Evolutionary conservation across 1,140 invertebrate genomes (phyloP).

Genomic region (Lasioglossum albipes): DNA sequence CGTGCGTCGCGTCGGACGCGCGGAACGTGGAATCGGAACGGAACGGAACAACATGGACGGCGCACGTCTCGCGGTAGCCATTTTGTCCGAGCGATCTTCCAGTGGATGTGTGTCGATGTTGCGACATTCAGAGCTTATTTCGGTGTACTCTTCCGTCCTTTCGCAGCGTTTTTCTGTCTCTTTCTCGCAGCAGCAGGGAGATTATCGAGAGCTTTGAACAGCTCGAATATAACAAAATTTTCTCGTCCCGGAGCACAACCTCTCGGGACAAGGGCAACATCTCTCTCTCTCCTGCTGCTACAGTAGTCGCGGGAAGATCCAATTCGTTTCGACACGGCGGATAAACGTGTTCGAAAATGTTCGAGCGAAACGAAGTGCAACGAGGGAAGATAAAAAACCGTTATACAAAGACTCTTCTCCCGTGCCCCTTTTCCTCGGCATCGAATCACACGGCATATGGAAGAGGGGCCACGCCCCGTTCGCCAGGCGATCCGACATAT

Average conservation of each 20-base stretch:
- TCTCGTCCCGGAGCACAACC: neutral
- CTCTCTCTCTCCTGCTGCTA: slow-evolving; percentile 4
- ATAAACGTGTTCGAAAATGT: neutral
- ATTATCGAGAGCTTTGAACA: neutral
- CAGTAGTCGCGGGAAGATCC: slow-evolving; percentile 4
- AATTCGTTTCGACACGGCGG: slow-evolving; percentile 5
- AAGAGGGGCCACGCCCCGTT: slow-evolving; percentile 46
- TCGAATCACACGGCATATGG: slow-evolving; percentile 49
- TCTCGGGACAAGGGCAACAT: neutral
- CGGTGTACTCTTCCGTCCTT: slow-evolving; percentile 8
- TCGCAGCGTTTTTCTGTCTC: slow-evolving; percentile 19
- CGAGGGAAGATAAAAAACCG: slow-evolving; percentile 7
- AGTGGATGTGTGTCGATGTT: slow-evolving; percentile 34
- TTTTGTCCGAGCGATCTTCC: slow-evolving; percentile 56
- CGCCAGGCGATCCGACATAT: slow-evolving; percentile 12
- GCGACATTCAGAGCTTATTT: slow-evolving; percentile 20
- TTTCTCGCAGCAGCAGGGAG: neutral
- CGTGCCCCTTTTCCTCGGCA: slow-evolving; percentile 17
- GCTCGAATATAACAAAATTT: slow-evolving; percentile 1
- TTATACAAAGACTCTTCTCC: slow-evolving; percentile 17
- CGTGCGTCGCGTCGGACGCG: neutral
- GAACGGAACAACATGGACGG: slow-evolving; percentile 1
- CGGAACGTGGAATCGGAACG: slow-evolving; percentile 2
- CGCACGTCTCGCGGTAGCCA: slow-evolving; percentile 34
- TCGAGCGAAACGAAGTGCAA: slow-evolving; percentile 9